A percentile compares a stretch with the other conserved stretches of the same genome.
Evolutionary conservation across 2,113 vertebrate species (phyloP).

Genomic region (Charina bottae): DNA sequence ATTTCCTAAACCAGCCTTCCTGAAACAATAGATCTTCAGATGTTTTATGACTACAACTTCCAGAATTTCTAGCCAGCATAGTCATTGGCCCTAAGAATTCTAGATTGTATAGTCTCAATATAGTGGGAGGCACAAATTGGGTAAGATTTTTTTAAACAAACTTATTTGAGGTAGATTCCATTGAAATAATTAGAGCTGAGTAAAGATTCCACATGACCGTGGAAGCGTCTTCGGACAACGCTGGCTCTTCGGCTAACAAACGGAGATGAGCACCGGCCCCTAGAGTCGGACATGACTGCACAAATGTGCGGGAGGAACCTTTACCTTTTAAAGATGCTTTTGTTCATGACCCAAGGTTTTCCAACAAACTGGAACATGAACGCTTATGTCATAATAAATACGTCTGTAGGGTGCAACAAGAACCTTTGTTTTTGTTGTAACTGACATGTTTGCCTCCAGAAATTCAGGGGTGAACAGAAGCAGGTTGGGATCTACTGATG

Average conservation of each 20-base stretch:
- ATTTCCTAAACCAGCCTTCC: not conserved
- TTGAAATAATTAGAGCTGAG: slow-evolving; percentile 3
- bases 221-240: too few species aligned
- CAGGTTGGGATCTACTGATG: not conserved
- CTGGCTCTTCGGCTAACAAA: too few species aligned
- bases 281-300: too few species aligned
- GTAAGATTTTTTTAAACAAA: not conserved
- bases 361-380: not conserved
- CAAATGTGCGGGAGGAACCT: too few species aligned
- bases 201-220: too few species aligned
- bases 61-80: not conserved
- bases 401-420: not conserved
- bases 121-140: not conserved
- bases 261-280: too few species aligned
- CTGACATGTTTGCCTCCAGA: not conserved
- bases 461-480: not conserved
- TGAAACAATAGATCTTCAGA: not conserved
- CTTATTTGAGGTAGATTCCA: not conserved
- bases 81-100: not conserved
- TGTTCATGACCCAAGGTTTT: slow-evolving; percentile 27
- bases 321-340: too few species aligned
- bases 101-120: not conserved
- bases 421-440: not conserved
- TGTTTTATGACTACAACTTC: not conserved
- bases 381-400: not conserved